Base-by-base conservation (phyloP, 2,797 vertebrate genomes). In the Kryptopterus vitreolus region DNA sequence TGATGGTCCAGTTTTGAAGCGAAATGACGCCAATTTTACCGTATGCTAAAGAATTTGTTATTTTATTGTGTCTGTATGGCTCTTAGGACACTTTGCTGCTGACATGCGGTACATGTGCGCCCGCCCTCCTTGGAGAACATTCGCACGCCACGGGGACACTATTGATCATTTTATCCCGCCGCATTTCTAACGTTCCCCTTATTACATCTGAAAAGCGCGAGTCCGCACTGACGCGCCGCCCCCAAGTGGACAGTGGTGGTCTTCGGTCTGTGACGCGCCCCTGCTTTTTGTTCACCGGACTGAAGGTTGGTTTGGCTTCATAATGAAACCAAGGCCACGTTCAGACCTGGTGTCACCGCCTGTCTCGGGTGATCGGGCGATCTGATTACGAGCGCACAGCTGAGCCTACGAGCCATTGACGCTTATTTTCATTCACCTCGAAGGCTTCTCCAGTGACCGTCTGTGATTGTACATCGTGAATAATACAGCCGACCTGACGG, bases 61-160 rank as follows among this genome's bases (percentile, higher is more conserved):
- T 50, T 58, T n/a, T 77, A 29, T 55, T 22, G 12, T 46, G 5
- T 63, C 0, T 26, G 46, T 76, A 1, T 80, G n/a, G 71, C 22
- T 78, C 20, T 22, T n/a, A 62, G 66, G 33, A 66, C 88, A 81
- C 43, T 82, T 88, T 88, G 86, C 82, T 84, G 90, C 89, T 91
- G 92, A 89, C 84, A 92, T 93, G 93, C 87, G 80, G 87, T 83
- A 84, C 80, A 80, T 80, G 83, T 83, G 55, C 78, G 85, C 79
- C 77, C 81, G 35, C 85, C 89, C 85, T 86, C 84, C 86, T 80
- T 65, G 53, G 87, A 88, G 87, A 88, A 72, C 85, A 72, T 80
- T 74, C 63, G 57, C 63, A 46, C 69, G 66, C 53, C 78, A 61
- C 79, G 22, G 75, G 63, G 80, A 79, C 77, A 57, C 62, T 58